phyloP scores from a whole-genome alignment of 2,888 invertebrate genomes.

The Drosophila paranaensis region DNA sequence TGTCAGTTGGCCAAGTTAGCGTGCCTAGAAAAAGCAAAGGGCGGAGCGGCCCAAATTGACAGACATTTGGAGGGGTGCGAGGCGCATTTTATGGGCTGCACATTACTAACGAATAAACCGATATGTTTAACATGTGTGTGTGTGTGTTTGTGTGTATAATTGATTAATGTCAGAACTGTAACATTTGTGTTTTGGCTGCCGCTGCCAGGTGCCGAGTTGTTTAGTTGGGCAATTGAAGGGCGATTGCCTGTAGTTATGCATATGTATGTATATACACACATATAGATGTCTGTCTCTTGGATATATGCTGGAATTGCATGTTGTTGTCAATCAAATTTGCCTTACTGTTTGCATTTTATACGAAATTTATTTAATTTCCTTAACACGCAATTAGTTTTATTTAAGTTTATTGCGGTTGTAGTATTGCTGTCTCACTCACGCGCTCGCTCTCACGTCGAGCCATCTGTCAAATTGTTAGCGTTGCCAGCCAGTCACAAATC shows the following conservation, averaged over 20 bases:
- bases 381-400: constrained; percentile 80
- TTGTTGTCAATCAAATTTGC: constrained; percentile 78
- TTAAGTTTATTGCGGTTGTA: constrained; percentile 79
- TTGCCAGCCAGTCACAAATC: constrained; percentile 58
- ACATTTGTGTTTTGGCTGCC: constrained; percentile 64
- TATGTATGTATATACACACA: constrained; percentile 1
- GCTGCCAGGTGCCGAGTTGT: constrained; percentile 66
- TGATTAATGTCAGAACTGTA: constrained; percentile 73
- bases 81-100: constrained; percentile 34
- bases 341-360: constrained; percentile 75
- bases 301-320: constrained; percentile 64
- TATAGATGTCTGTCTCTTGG: background rate
- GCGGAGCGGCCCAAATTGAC: constrained; percentile 61
- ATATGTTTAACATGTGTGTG: constrained; percentile 20
- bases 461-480: constrained; percentile 69
- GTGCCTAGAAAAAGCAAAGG: constrained; percentile 63
- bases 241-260: constrained; percentile 5
- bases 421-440: constrained; percentile 52
- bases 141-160: constrained; percentile 45
- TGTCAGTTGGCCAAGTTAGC: constrained; percentile 64
- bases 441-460: constrained; percentile 28
- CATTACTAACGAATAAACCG: constrained; percentile 30
- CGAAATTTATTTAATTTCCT: constrained; percentile 77
- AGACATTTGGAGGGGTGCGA: constrained; percentile 11
- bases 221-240: constrained; percentile 66